Evolutionary conservation across 2,797 vertebrate genomes (phyloP).

Genomic region (Huso huso): DNA sequence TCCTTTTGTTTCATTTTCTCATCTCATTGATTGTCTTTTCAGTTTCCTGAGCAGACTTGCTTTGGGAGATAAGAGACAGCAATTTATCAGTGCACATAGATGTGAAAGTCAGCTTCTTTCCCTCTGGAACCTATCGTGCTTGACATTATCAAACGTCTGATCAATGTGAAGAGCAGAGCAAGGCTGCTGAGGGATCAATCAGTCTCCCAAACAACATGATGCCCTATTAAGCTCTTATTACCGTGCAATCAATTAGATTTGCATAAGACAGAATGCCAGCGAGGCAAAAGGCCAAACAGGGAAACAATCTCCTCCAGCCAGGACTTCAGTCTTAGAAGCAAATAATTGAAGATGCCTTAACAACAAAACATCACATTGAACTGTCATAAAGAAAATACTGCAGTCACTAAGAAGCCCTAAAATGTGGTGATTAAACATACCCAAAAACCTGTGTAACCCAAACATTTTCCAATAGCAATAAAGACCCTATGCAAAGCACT

Average conservation of each 20-base stretch:
- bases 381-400: too few species aligned
- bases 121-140: not conserved
- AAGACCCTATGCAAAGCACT: too few species aligned
- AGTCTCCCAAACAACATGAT: not conserved
- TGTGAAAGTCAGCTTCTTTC: not conserved
- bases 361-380: too few species aligned
- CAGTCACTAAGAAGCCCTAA: too few species aligned
- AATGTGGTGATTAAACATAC: too few species aligned
- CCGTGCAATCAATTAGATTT: not conserved
- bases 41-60: not conserved
- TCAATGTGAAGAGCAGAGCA: not conserved
- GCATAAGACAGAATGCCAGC: not conserved
- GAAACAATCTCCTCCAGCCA: constrained; percentile 35
- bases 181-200: not conserved
- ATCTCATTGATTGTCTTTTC: constrained; percentile 1
- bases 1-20: not conserved
- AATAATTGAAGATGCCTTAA: too few species aligned
- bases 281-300: constrained; percentile 27
- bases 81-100: not conserved
- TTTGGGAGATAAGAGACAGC: not conserved
- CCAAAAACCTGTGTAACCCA: too few species aligned
- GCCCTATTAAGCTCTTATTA: not conserved
- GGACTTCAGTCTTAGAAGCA: constrained; percentile 4
- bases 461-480: too few species aligned
- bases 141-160: not conserved